Base-by-base conservation (phyloP, 2,888 invertebrate genomes). In the Heterodera filipjevi region DNA sequence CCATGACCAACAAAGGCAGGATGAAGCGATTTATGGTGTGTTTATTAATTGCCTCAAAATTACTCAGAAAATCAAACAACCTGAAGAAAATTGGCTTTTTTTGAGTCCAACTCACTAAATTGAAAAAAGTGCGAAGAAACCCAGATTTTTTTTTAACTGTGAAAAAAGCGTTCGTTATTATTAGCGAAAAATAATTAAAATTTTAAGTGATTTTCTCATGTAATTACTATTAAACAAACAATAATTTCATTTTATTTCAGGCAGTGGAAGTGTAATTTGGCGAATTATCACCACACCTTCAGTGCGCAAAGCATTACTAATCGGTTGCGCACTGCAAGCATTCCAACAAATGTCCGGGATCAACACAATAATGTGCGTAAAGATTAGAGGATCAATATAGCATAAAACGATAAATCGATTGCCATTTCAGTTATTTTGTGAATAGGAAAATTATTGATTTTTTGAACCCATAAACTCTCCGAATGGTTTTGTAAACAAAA, bases 261-360 rank as follows among this genome's bases (percentile, higher is more conserved):
- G 66, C 32, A 3, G 27, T 27, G 71, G 71, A 30, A 71, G 71
- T 46, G 19, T 77, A 76, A 66, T 68, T 66, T 49, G 16, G 64
- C 66, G 76, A n/a, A 71, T 77, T 71, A 19, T 71, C 22, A 35
- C 68, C 14, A 53, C 32, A 19, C 71, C 66, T n/a, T 74, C 77
- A 66, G 86, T 88, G 19, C 81, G 87, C 3, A 84, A 84, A 76
- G 92, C 92, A 2, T 86, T 92, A 3, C 76, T 91, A 59, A 87
- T 92, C 22, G 92, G 92, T 2, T 91, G 86, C 14, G 87, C 89
- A 33, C 86, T 92, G 49, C 92, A 92, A 84, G 86, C 91, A 66
- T 91, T 91, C 84, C 92, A 92, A 84, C 92, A 92, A 84, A 84
- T 92, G 5, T 88, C 90, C 78, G 92, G 92, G n/a, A 92, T 92